Evolutionary conservation across 1,140 invertebrate genomes (phyloP), one percentile per base, ranked within the genome.

Genomic region (Melitaea cinxia): DNA sequence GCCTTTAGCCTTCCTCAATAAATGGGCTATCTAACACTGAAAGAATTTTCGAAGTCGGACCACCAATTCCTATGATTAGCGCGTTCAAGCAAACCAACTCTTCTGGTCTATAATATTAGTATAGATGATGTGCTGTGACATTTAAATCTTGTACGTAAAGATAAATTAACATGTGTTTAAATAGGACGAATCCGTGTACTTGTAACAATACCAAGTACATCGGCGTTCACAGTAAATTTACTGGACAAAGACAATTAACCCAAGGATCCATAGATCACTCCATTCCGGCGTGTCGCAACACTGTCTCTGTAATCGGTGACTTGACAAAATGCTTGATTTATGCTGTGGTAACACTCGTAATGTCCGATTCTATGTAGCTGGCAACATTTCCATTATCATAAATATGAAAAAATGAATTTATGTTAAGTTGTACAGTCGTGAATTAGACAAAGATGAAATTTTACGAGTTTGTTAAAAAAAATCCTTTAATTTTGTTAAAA

Each of bases 261-360:
- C 45, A 65, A 23, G 24, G 21, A 56, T 39, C 52, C 55, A 73
- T 73, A 66, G 33, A 70, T 73, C 72, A 73, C 30, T 66, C 61
- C 66, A 72, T 72, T 72, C 60, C 60, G 56, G 37, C 54, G 61
- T 56, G 49, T 70, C 61, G 62, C 65, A 71, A 73, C 57, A 64
- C 63, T 62, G 68, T 73, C 52, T 57, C 50, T 47, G 65, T 60
- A 57, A 58, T 53, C 35, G 58, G 54, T 21, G 64, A 65, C 49
- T 68, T 69, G 58, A 73, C 72, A 65, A 67, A 70, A 70, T 50
- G 63, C 53, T 63, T 73, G 68, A 73, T 73, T 70, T 70, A 70
- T 61, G 19, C 24, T 39, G 4, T 19, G 45, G 14, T 14, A 33
- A 15, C 24, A 33, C 35, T 26, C 24, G 35, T 45, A n/a, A 24